Evolutionary conservation across 2,113 vertebrate genomes (phyloP).

Genomic region (Rallus limicola): DNA sequence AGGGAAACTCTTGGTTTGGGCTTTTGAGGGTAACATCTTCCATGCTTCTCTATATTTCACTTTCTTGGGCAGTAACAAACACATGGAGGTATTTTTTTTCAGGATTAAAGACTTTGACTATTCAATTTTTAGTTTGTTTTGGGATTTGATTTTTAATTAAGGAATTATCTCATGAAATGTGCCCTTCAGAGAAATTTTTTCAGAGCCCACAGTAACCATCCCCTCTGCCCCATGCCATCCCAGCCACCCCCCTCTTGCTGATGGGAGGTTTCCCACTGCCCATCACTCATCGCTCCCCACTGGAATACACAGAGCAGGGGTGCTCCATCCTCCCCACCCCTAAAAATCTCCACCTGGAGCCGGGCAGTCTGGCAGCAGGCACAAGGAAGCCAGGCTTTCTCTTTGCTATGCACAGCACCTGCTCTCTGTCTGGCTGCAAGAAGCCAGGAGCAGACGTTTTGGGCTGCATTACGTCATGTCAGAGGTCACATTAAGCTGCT

Average conservation of each 20-base stretch:
- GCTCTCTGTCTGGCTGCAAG: slow-evolving; percentile 32
- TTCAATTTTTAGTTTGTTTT: too few species aligned
- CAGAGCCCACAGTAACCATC: background rate
- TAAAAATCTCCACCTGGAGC: background rate
- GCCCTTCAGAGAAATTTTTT: background rate
- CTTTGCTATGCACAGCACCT: slow-evolving; percentile 42
- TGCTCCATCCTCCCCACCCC: background rate
- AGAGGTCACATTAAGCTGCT: slow-evolving; percentile 43
- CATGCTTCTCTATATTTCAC: rapidly evolving
- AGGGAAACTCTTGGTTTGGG: background rate
- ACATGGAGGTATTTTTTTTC: rapidly evolving
- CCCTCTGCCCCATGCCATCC: rapidly evolving
- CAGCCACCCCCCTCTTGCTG: background rate
- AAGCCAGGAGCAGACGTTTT: background rate
- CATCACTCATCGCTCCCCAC: rapidly evolving
- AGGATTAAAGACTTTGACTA: background rate
- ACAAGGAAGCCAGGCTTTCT: background rate
- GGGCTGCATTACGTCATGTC: slow-evolving; percentile 42
- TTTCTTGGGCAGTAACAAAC: background rate
- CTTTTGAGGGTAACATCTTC: background rate
- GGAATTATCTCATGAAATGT: background rate
- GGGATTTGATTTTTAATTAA: background rate
- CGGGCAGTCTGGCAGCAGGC: background rate
- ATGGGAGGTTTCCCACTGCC: background rate
- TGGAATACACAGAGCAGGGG: rapidly evolving